Evolutionary conservation across 2,113 vertebrate species (phyloP).

Genomic region (Blennius ocellaris): DNA sequence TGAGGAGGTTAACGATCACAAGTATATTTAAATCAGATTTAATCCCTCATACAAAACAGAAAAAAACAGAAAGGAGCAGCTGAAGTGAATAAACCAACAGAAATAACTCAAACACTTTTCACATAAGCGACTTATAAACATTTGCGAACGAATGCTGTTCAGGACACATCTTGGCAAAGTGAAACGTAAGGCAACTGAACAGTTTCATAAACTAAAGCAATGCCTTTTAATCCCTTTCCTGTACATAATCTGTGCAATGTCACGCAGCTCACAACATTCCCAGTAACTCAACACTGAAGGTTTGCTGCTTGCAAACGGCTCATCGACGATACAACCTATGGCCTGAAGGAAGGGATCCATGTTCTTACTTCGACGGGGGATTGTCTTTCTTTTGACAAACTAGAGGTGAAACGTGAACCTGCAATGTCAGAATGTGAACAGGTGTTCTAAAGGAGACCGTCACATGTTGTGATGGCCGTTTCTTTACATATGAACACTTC

Average conservation of each 20-base stretch:
- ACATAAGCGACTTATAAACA: too few relatives aligned
- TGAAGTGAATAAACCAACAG: too few relatives aligned
- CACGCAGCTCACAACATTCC: neutral
- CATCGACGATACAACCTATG: neutral
- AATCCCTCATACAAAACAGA: too few relatives aligned
- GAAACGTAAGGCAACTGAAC: neutral
- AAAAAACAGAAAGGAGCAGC: too few relatives aligned
- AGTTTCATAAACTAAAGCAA: neutral
- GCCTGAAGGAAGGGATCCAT: neutral
- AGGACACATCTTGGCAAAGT: neutral
- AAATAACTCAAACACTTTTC: too few relatives aligned
- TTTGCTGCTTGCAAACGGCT: neutral
- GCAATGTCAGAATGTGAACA: constrained; percentile 4
- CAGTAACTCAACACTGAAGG: neutral
- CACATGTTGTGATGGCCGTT: neutral
- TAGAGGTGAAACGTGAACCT: neutral
- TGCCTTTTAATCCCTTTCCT: neutral
- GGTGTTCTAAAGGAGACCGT: constrained; percentile 4
- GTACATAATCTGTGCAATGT: neutral
- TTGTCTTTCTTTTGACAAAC: neutral
- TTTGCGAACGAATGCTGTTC: neutral
- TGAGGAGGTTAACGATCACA: too few relatives aligned
- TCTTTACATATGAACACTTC: constrained; percentile 12
- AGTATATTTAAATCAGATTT: too few relatives aligned
- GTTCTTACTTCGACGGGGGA: neutral